Conservation (phyloP, 2,888 invertebrate genomes). For the Perizoma affinitatum region DNA sequence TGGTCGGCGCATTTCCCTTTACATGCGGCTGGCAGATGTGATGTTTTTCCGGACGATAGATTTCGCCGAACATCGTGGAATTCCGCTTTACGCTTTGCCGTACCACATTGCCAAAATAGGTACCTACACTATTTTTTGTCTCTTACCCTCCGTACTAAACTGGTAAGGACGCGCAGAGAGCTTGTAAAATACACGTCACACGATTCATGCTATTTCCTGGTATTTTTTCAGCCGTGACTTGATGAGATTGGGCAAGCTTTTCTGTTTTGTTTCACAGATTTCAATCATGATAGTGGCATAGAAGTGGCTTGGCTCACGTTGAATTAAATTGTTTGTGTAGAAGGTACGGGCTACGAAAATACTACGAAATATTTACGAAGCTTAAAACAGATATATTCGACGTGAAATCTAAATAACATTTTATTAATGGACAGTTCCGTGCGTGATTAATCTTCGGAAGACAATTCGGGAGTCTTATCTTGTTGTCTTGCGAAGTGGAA, state of each 20-base stretch:
- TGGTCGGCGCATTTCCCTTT: conserved; percentile 14
- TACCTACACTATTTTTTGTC: neutral
- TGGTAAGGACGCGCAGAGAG: neutral
- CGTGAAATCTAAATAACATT: conserved; percentile 1
- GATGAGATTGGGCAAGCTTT: conserved; percentile 2
- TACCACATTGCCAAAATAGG: neutral
- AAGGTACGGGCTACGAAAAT: neutral
- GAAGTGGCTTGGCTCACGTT: too few species aligned
- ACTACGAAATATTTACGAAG: conserved; percentile 5
- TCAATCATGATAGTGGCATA: conserved; percentile 6
- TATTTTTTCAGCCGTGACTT: conserved; percentile 1
- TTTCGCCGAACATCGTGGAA: conserved; percentile 16
- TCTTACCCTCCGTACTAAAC: neutral
- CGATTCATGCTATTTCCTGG: neutral
- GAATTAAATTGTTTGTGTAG: neutral
- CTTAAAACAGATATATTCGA: neutral
- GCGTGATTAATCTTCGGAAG: conserved; percentile 16
- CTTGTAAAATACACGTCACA: neutral
- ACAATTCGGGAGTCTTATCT: conserved; percentile 15
- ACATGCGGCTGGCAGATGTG: conserved; percentile 17
- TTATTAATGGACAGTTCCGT: conserved; percentile 9
- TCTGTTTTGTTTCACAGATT: conserved; percentile 1
- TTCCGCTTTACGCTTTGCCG: conserved; percentile 14
- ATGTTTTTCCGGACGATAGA: conserved; percentile 31
- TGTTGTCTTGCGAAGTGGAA: conserved; percentile 11